Conservation (phyloP, 2,797 vertebrate genomes). For the Avahi laniger region DNA sequence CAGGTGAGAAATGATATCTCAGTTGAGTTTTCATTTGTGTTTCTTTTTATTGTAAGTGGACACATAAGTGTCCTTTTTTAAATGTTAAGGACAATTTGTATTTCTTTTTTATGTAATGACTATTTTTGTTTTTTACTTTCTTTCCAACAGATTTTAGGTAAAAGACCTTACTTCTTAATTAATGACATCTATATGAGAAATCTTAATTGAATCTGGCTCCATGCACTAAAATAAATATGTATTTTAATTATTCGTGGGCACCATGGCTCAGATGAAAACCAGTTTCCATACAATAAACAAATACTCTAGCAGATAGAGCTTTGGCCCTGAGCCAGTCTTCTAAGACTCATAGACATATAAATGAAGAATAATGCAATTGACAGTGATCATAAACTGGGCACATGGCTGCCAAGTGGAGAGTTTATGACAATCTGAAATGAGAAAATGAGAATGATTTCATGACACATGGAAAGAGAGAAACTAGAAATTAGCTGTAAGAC, state of each 20-base stretch:
- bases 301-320: background rate
- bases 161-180: conserved; percentile 34
- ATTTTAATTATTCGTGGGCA: conserved; percentile 37
- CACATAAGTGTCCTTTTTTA: background rate
- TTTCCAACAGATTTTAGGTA: background rate
- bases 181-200: background rate
- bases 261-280: background rate
- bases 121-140: background rate
- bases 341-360: background rate
- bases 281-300: conserved; percentile 22
- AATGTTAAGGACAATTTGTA: background rate
- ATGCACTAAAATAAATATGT: conserved; percentile 28
- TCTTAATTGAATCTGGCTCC: conserved; percentile 35
- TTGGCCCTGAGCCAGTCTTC: conserved; percentile 1
- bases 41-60: background rate
- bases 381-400: background rate
- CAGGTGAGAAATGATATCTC: background rate
- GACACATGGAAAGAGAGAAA: background rate
- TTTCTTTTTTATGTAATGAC: background rate
- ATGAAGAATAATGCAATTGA: background rate
- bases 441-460: background rate
- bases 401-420: background rate
- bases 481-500: background rate
- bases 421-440: background rate
- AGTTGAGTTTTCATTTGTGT: background rate